Evolutionary conservation across 2,888 invertebrate genomes (phyloP).

Genomic region (Allophyes oxyacanthae): DNA sequence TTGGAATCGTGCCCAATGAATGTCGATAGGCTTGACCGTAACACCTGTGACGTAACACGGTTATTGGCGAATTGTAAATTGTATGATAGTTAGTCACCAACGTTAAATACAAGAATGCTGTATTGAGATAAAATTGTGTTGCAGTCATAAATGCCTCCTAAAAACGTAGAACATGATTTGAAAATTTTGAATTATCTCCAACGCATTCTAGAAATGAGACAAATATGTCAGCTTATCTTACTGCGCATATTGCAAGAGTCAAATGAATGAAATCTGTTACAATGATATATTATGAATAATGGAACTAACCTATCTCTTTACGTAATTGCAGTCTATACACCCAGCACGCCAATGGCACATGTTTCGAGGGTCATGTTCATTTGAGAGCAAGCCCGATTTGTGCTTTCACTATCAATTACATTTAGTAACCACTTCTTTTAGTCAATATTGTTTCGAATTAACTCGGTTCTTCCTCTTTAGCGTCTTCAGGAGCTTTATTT

Average conservation of each 20-base stretch:
- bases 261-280: constrained; percentile 6
- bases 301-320: constrained; percentile 47
- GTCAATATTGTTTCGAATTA: too few species aligned
- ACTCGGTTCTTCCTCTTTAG: too few species aligned
- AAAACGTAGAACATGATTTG: constrained; percentile 29
- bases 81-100: too few species aligned
- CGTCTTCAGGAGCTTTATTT: too few species aligned
- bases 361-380: neutral
- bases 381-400: neutral
- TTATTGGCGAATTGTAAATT: constrained; percentile 6
- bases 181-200: constrained; percentile 32
- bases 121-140: too few species aligned
- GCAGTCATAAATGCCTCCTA: constrained; percentile 1
- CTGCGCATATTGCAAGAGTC: constrained; percentile 29
- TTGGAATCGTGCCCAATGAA: constrained; percentile 18
- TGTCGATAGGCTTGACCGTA: constrained; percentile 2
- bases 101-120: too few species aligned
- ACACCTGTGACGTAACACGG: constrained; percentile 5
- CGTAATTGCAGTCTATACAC: constrained; percentile 7
- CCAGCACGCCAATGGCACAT: constrained; percentile 13
- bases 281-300: constrained; percentile 27
- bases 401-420: too few species aligned
- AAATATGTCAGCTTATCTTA: constrained; percentile 14
- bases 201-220: constrained; percentile 7
- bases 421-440: too few species aligned